Conservation (phyloP, 2,113 vertebrate genomes). For the Alligator sinensis region DNA sequence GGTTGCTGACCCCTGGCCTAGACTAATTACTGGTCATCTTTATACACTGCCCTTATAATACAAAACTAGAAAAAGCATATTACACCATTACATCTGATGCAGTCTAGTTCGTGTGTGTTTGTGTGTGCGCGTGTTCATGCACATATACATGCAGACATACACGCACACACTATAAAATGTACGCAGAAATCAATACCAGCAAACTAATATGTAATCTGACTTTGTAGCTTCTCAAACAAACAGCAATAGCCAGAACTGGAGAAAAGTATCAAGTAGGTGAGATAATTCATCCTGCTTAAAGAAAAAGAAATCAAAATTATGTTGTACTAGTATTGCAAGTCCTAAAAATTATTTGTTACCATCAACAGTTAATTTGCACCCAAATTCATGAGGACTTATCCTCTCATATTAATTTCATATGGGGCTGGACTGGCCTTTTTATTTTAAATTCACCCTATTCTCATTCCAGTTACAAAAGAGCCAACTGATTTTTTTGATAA, state of each 20-base stretch:
- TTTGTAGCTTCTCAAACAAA: background rate
- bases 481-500: background rate
- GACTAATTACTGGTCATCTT: background rate
- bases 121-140: too few species aligned
- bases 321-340: background rate
- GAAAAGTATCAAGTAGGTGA: background rate
- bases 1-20: background rate
- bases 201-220: background rate
- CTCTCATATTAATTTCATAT: fast-evolving
- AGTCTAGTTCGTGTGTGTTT: background rate
- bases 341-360: background rate
- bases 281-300: background rate
- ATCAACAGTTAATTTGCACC: background rate
- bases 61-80: background rate
- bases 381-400: background rate
- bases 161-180: background rate
- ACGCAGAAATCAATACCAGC: background rate
- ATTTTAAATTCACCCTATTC: background rate
- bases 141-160: too few species aligned
- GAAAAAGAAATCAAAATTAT: background rate
- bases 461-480: background rate
- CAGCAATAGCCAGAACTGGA: too few species aligned
- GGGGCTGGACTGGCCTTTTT: background rate
- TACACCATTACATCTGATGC: background rate
- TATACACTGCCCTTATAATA: background rate